Percentiles rank a stretch among this genome's conserved stretches.
phyloP scores from a whole-genome alignment of 2,888 invertebrate genomes.

The Drosophila barbarae region DNA sequence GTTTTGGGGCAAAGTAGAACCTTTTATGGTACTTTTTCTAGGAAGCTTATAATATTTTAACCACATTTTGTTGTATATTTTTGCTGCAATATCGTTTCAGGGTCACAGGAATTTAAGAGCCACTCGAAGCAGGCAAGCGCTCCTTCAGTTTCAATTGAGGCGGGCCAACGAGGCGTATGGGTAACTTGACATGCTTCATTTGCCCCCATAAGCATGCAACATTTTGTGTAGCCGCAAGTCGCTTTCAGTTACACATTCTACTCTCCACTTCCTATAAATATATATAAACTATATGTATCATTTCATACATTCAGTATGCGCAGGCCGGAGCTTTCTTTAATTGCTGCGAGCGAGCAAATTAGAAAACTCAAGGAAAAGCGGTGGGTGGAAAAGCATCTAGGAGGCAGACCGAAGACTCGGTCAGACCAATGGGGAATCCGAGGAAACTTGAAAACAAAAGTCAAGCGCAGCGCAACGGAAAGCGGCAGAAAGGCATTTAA shows the following conservation, averaged over 20 bases:
- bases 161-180: constrained; percentile 45
- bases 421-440: constrained; percentile 32
- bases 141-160: constrained; percentile 11
- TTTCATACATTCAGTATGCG: constrained; percentile 12
- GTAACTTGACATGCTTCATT: constrained; percentile 58
- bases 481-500: constrained; percentile 70
- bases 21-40: no score
- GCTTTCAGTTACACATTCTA: constrained; percentile 2
- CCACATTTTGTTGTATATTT: neutral
- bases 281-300: constrained; percentile 10
- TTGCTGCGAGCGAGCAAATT: constrained; percentile 12
- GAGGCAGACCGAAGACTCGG: constrained; percentile 9
- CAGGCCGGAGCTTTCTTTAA: constrained; percentile 22
- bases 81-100: neutral
- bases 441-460: constrained; percentile 63
- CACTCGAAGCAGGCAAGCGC: constrained; percentile 8
- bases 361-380: constrained; percentile 7
- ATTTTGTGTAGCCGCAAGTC: constrained; percentile 13
- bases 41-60: neutral
- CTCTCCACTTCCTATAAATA: neutral
- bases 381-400: neutral
- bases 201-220: constrained; percentile 29
- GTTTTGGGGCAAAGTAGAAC: no score
- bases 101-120: constrained; percentile 2
- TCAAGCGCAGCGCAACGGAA: constrained; percentile 56